Evolutionary conservation across 2,113 vertebrate species (phyloP).

Genomic region (Cheirogaleus medius): DNA sequence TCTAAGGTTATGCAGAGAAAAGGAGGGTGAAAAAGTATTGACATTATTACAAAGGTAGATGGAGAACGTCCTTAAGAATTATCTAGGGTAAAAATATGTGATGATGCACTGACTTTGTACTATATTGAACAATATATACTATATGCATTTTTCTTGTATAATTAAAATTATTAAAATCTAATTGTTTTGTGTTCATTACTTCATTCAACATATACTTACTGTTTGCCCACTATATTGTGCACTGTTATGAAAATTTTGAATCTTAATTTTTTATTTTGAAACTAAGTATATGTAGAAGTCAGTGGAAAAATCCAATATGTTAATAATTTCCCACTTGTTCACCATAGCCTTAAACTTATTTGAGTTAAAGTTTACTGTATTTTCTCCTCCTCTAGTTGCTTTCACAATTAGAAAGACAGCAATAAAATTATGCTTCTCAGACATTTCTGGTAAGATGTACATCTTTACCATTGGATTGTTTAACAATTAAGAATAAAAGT

Average conservation of each 20-base stretch:
- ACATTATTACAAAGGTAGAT: not conserved
- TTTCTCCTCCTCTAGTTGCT: not conserved
- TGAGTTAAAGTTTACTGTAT: not conserved
- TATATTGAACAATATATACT: not conserved
- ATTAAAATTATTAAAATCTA: not conserved
- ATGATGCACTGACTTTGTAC: not conserved
- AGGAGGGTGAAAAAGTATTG: not conserved
- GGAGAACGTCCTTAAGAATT: not conserved
- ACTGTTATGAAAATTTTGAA: not conserved
- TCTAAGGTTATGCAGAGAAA: not conserved
- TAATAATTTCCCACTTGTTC: not conserved
- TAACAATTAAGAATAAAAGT: not conserved
- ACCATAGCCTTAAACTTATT: not conserved
- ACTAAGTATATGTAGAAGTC: not conserved
- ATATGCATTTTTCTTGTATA: not conserved
- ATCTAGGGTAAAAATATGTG: constrained; percentile 10
- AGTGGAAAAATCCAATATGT: not conserved
- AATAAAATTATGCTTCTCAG: not conserved
- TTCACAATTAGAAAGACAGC: not conserved
- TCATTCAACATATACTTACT: not conserved
- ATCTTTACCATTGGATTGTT: not conserved
- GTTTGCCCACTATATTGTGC: not conserved
- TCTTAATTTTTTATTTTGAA: not conserved
- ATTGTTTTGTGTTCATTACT: not conserved
- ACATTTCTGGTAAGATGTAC: not conserved